Conservation (phyloP, 2,888 invertebrate species). For the Brachylomia viminalis region DNA sequence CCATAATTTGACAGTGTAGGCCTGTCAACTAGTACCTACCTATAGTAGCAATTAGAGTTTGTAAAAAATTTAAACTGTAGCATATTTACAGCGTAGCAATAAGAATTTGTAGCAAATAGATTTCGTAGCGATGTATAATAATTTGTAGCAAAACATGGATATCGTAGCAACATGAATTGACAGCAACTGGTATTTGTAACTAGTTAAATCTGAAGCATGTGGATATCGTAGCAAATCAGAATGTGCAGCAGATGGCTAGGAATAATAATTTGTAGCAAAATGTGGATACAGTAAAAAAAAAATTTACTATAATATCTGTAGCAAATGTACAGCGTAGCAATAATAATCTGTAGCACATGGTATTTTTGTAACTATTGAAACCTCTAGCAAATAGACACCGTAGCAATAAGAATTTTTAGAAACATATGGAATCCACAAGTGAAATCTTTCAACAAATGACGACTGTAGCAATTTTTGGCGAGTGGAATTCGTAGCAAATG, state of each 20-base stretch:
- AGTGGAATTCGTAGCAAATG: neutral
- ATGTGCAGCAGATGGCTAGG: neutral
- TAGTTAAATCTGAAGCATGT: neutral
- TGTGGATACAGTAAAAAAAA: neutral
- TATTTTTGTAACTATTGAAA: neutral
- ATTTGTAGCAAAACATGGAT: neutral
- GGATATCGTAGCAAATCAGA: neutral
- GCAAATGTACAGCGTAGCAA: neutral
- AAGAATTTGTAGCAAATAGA: neutral
- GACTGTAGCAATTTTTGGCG: neutral
- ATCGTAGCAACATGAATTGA: neutral
- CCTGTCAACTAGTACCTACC: neutral
- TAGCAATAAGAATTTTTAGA: neutral
- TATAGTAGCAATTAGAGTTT: neutral
- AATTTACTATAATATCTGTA: neutral
- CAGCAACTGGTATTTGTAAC: neutral
- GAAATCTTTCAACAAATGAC: neutral
- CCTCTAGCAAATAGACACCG: neutral
- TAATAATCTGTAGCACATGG: neutral
- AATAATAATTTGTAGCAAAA: neutral
- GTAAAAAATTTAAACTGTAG: neutral
- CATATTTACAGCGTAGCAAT: neutral
- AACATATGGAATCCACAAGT: neutral
- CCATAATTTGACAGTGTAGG: neutral
- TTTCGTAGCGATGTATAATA: neutral